These are phyloP conservation scores for Heliconius eleuchia DNA, from an alignment of 1,140 invertebrate genomes.

Conservation along the genomic window DNA sequence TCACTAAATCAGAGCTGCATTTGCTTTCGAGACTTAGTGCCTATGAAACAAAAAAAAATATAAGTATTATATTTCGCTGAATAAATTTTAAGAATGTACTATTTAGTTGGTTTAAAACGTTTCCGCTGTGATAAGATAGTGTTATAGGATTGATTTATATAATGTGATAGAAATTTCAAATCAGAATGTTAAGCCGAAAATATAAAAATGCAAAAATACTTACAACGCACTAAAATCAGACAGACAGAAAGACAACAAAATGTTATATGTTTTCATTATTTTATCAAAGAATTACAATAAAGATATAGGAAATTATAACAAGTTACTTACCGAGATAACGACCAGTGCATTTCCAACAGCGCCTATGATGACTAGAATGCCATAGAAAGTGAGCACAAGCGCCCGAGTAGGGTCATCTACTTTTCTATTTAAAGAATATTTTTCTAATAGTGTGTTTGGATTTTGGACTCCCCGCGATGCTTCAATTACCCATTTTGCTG, in stretches of 20 bases:
- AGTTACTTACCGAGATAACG: slow-evolving; percentile 85
- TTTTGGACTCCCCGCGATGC: slow-evolving; percentile 72
- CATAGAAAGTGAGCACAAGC: slow-evolving; percentile 86
- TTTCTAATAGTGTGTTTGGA: slow-evolving; percentile 81
- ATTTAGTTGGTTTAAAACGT: too few relatives aligned
- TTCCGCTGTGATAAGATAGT: too few relatives aligned
- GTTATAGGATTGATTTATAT: too few relatives aligned
- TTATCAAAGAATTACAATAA: not conserved
- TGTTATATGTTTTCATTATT: not conserved
- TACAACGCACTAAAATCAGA: not conserved
- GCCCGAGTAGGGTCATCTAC: slow-evolving; percentile 85
- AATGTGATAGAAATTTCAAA: too few relatives aligned
- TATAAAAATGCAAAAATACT: not conserved
- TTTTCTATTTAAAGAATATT: slow-evolving; percentile 84
- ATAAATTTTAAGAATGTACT: too few relatives aligned
- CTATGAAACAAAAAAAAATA: too few relatives aligned
- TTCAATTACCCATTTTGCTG: slow-evolving; percentile 73
- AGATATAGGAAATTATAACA: not conserved
- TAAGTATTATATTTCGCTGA: too few relatives aligned
- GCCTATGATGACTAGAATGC: slow-evolving; percentile 88
- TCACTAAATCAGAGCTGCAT: too few relatives aligned
- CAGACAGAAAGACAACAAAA: not conserved
- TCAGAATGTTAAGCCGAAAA: not conserved
- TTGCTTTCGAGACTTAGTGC: too few relatives aligned
- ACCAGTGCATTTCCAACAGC: slow-evolving; percentile 90